Evolutionary conservation across 2,888 invertebrate genomes (phyloP), one percentile per base, ranked within the genome.

Genomic region (Cremastobaeus sp.): DNA sequence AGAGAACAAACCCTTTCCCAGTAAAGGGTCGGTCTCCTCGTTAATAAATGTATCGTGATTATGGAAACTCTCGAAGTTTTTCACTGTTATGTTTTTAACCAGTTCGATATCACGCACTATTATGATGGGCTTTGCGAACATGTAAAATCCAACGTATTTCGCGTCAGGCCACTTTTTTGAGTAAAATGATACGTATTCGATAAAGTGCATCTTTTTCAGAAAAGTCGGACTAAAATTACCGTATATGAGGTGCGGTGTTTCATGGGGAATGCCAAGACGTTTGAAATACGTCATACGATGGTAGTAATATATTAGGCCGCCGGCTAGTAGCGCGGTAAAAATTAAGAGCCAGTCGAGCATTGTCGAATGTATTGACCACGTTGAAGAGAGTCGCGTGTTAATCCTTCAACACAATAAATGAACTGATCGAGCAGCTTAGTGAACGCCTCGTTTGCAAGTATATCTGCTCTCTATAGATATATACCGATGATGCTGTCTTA

Each of bases 81-180:
- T 43, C 1, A 81, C 76, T 11, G 35, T 21, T 1, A 60, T 47
- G 12, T 35, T n/a, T 14, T 37, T 60, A 8, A 48, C 20, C 11
- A 60, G 5, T 12, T 47, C 60, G 3, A 41, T 39, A 30, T 60
- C 60, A 1, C 48, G 60, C 3, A 60, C 41, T 2, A 60, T 32
- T 2, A 60, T 43, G 0, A 73, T 34, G 1, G 83, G 84, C 15
- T 52, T 68, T 2, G 28, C 48, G 52, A 83, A 81, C 5, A 80
- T 78, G 50, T 78, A 81, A 20, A 79, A 68, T 8, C 83, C 84
- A n/a, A 77, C 55, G 20, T 77, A 79, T 15, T 77, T 79, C 3
- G 76, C 77, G 3, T 76, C 35, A 3, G 69, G 62, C 37, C 66
- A 39, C 2, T 25, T 14, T 5, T 66, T 34, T 21, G 75, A 77